Evolutionary conservation across 2,797 vertebrate species (phyloP).

Genomic region (Sebastes minor): DNA sequence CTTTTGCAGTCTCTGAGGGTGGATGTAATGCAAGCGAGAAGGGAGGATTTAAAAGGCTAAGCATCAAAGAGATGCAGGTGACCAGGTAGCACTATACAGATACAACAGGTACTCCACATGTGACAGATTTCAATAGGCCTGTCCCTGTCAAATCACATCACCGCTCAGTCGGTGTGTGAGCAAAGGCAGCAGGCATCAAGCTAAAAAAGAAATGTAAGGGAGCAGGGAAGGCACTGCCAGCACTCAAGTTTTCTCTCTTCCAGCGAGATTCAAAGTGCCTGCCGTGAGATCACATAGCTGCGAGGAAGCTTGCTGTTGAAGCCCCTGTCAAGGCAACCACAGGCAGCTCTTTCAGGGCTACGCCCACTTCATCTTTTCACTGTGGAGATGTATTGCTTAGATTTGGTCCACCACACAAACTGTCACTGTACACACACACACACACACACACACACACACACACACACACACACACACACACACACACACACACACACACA

Average conservation of each 20-base stretch:
- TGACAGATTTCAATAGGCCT: conserved; percentile 13
- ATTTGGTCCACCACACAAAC: conserved; percentile 51
- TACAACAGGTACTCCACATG: conserved; percentile 47
- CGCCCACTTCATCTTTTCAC: conserved; percentile 55
- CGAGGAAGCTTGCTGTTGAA: conserved; percentile 47
- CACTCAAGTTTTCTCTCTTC: conserved; percentile 36
- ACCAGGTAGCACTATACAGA: conserved; percentile 1
- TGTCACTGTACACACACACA: conserved; percentile 23
- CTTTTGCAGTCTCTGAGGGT: not conserved
- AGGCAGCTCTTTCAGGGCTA: conserved; percentile 58
- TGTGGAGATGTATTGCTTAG: conserved; percentile 44
- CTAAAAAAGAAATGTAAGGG: conserved; percentile 16
- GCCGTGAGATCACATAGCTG: conserved; percentile 53
- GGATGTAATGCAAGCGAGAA: not conserved
- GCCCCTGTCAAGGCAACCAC: conserved; percentile 60
- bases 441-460: conserved; percentile 20
- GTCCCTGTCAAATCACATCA: conserved; percentile 39
- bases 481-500: conserved; percentile 17
- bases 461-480: conserved; percentile 27
- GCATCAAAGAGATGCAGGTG: conserved; percentile 3
- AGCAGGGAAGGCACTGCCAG: conserved; percentile 16
- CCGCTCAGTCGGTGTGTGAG: conserved; percentile 12
- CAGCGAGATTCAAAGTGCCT: conserved; percentile 54
- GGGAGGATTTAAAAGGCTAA: not conserved
- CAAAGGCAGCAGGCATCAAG: conserved; percentile 24